These are phyloP conservation scores for Furcifer pardalis DNA, from an alignment of 2,797 vertebrate species.

Conservation along the genomic window DNA sequence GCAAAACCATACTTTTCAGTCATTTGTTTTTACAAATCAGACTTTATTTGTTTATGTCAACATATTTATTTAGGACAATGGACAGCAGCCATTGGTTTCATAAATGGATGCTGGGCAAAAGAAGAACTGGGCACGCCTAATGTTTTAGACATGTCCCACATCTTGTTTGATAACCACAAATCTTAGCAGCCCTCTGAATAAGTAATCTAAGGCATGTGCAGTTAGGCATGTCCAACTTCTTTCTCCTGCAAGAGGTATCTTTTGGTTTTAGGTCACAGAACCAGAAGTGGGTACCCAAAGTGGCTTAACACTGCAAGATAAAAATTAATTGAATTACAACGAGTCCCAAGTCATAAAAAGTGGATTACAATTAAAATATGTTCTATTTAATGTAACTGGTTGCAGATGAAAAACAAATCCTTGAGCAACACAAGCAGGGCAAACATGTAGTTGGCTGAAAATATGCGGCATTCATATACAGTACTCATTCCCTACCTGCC, in stretches of 20 bases:
- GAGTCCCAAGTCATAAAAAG: no score
- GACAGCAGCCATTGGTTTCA: no score
- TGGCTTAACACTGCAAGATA: no score
- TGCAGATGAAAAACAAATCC: no score
- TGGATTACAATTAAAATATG: no score
- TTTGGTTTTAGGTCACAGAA: neutral
- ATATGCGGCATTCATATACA: neutral
- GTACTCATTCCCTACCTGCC: neutral
- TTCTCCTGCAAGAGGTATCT: neutral
- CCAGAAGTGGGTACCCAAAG: no score
- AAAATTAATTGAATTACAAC: no score
- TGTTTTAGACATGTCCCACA: neutral
- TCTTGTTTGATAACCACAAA: no score
- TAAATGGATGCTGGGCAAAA: neutral
- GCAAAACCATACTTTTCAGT: conserved; percentile 20
- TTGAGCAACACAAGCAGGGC: no score
- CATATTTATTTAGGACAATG: no score
- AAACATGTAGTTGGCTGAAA: neutral
- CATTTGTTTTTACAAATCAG: conserved; percentile 9
- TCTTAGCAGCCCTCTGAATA: neutral
- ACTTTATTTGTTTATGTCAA: neutral
- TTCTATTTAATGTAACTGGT: no score
- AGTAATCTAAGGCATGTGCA: neutral
- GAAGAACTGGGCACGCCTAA: neutral
- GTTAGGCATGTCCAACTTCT: neutral